Evolutionary conservation across 2,113 vertebrate genomes (phyloP).

Genomic region (human (Homo sapiens)): DNA sequence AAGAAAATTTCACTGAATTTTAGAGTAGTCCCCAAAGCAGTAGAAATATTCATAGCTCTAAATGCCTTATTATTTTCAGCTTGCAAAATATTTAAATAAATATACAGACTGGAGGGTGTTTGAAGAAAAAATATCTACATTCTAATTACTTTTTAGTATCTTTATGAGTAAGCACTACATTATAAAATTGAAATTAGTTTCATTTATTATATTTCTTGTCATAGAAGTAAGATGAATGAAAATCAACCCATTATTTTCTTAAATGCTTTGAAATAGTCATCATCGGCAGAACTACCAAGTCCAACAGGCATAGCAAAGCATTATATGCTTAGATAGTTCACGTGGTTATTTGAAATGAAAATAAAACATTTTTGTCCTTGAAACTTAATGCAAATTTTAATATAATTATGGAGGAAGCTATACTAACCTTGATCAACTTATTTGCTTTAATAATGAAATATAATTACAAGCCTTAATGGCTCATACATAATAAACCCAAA

Average conservation of each 20-base stretch:
- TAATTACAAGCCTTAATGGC: background rate
- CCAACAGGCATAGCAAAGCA: background rate
- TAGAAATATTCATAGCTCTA: background rate
- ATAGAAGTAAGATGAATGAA: background rate
- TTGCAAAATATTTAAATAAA: slow-evolving; percentile 11
- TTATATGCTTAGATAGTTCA: background rate
- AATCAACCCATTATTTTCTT: background rate
- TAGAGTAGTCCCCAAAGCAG: background rate
- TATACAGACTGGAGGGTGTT: background rate
- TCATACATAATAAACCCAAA: background rate
- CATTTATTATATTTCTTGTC: background rate
- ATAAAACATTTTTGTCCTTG: background rate
- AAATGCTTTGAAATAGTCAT: background rate
- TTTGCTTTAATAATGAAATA: background rate
- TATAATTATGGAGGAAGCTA: background rate
- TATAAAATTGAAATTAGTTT: slow-evolving; percentile 10
- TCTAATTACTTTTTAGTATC: background rate
- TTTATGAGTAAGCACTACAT: slow-evolving; percentile 1
- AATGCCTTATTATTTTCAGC: background rate
- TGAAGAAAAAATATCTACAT: background rate
- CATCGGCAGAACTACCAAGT: background rate
- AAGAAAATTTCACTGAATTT: background rate
- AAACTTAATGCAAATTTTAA: background rate
- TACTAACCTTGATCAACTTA: background rate
- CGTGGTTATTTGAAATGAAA: background rate